Evolutionary conservation across 2,797 vertebrate species (phyloP), one percentile per base, ranked within the genome.

Genomic region (Mareca penelope): DNA sequence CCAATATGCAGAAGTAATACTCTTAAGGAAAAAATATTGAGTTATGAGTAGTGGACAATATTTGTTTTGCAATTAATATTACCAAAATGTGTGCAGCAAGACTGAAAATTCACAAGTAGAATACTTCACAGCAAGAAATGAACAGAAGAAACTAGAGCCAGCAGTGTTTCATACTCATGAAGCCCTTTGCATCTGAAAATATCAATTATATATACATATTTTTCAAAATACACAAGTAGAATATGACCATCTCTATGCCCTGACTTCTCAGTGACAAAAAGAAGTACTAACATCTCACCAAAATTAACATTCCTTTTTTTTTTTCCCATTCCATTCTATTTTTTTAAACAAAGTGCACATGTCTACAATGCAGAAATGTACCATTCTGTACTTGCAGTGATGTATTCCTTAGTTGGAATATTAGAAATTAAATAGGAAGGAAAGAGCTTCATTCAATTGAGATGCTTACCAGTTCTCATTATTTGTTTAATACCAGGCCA

Each of bases 331-430:
- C 59, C 57, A 4, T 77, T 84, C 50, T 39, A 1, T 0, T 46
- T 50, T 73, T 73, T 52, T 7, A 18, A 80, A 68, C 7, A 5
- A 67, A 64, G 13, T 8, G 22, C 6, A 53, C 28, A 9, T 6
- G 55, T 5, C 26, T 67, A 10, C 26, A 57, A 55, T 15, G 55
- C 31, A 80, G 31, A 48, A 68, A 63, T 8, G 37, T 7, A 56
- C 4, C 12, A 7, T n/a, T 93, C 33, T 78, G 7, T 17, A 61
- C 24, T 10, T 67, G 63, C 7, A 80, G 33, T 2, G 50, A 42
- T 2, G 12, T 0, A 1, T 6, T 69, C 16, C 85, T 75, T 28
- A 19, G 39, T 2, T 88, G 40, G 21, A 94, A 73, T 0, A 26
- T 17, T 2, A 72, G 12, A 29, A n/a, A 18, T 55, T 79, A 52